A percentile compares a stretch with the other conserved stretches of the same genome.
Conservation (phyloP, 2,797 vertebrate genomes). For the Ctenopoma kingsleyae region DNA sequence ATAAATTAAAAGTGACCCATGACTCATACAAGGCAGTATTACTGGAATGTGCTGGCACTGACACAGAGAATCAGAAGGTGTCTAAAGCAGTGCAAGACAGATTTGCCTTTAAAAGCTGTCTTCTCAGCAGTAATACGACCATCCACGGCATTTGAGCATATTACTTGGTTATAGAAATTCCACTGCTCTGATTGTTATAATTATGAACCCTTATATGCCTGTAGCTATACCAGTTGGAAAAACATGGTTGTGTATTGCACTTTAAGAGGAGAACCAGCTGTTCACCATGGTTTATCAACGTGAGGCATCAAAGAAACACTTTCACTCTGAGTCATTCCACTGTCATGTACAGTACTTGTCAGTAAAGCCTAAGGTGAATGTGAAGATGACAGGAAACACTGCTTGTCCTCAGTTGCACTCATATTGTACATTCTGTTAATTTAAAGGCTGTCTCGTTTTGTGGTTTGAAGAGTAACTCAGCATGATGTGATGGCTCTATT, state of each 20-base stretch:
- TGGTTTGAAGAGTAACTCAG: conserved; percentile 33
- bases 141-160: conserved; percentile 36
- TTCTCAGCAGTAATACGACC: conserved; percentile 21
- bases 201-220: conserved; percentile 64
- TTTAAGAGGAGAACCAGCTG: conserved; percentile 66
- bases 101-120: conserved; percentile 45
- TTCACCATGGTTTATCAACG: conserved; percentile 32
- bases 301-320: conserved; percentile 46
- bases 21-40: conserved; percentile 23
- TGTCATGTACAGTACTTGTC: conserved; percentile 39
- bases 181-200: conserved; percentile 65
- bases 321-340: conserved; percentile 55
- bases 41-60: conserved; percentile 49
- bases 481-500: neutral
- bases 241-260: conserved; percentile 33
- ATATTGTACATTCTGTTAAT: conserved; percentile 25
- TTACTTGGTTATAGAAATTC: conserved; percentile 70
- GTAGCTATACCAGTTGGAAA: conserved; percentile 60
- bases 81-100: conserved; percentile 28
- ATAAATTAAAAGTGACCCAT: conserved; percentile 43
- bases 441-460: conserved; percentile 26
- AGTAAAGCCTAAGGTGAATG: conserved; percentile 44
- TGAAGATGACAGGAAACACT: conserved; percentile 34
- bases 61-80: conserved; percentile 25
- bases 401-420: conserved; percentile 57